Evolutionary conservation across 2,888 invertebrate genomes (phyloP).

Genomic region (Drosophila neoperkinsi): DNA sequence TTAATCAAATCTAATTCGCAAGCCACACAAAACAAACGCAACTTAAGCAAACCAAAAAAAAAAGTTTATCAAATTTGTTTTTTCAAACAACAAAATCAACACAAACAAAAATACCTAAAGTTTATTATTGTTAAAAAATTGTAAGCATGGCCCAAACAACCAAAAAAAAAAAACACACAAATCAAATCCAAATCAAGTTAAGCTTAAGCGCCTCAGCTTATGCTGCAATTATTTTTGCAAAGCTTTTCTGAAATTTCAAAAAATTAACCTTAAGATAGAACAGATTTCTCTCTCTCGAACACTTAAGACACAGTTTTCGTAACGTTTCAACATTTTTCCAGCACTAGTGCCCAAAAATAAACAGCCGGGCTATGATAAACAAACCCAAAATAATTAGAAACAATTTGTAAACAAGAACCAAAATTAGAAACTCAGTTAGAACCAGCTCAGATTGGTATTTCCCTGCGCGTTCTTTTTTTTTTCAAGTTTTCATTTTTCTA

Average conservation of each 20-base stretch:
- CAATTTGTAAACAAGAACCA: conserved; percentile 71
- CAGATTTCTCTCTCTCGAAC: conserved; percentile 8
- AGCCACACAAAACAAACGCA: conserved; percentile 52
- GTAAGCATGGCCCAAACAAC: conserved; percentile 56
- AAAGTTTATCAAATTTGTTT: conserved; percentile 64
- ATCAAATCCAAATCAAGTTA: conserved; percentile 3
- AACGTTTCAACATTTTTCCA: conserved; percentile 26
- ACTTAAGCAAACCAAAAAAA: conserved; percentile 45
- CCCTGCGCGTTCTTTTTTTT: conserved; percentile 22
- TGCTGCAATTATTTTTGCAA: conserved; percentile 17
- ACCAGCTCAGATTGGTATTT: conserved; percentile 46
- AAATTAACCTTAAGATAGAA: neutral
- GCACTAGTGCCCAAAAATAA: conserved; percentile 63
- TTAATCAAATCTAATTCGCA: conserved; percentile 70
- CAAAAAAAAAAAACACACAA: neutral
- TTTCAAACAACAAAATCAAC: conserved; percentile 32
- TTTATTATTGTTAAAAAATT: conserved; percentile 75
- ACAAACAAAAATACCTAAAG: conserved; percentile 44
- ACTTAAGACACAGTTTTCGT: conserved; percentile 12
- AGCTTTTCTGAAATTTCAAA: conserved; percentile 1
- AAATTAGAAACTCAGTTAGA: conserved; percentile 49
- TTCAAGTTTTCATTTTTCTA: conserved; percentile 2
- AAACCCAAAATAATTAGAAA: conserved; percentile 69
- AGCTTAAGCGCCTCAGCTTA: conserved; percentile 17
- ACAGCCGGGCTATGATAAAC: conserved; percentile 52